phyloP scores from a whole-genome alignment of 1,140 invertebrate species.

The Forficula auricularia region DNA sequence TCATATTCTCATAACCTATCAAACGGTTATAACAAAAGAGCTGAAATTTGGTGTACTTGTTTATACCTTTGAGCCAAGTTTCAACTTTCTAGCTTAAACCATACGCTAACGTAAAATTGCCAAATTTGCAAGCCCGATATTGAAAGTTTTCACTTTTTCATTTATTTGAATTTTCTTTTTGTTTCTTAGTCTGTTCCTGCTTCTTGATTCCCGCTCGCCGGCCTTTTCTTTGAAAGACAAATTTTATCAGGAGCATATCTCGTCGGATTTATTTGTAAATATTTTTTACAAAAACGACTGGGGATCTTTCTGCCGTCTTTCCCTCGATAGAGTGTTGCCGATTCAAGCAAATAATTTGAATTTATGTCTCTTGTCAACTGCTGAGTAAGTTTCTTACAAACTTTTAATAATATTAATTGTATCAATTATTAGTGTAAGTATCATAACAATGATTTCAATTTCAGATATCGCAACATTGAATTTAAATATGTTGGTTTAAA shows the following conservation, averaged over 20 bases:
- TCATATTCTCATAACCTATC: conserved; percentile 44
- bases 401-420: background rate
- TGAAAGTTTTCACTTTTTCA: background rate
- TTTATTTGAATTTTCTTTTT: background rate
- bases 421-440: background rate
- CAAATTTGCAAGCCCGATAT: background rate
- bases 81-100: background rate
- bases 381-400: background rate
- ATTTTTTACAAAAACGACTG: conserved; percentile 25
- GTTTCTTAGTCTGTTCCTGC: conserved; percentile 5
- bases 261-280: conserved; percentile 34
- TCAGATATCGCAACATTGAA: too few species aligned
- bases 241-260: conserved; percentile 10
- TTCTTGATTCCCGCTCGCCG: conserved; percentile 6
- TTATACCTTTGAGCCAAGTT: background rate
- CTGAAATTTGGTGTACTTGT: background rate
- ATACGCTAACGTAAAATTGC: background rate
- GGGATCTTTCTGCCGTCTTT: background rate
- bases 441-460: background rate
- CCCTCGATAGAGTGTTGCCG: background rate
- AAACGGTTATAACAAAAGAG: conserved; percentile 14
- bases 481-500: too few species aligned
- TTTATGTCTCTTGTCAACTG: background rate
- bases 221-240: conserved; percentile 1
- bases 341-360: background rate